A percentile compares a stretch with the other conserved stretches of the same genome.
These are phyloP conservation scores for Nymphicus hollandicus DNA, from an alignment of 2,113 vertebrate species.

Conservation along the genomic window DNA sequence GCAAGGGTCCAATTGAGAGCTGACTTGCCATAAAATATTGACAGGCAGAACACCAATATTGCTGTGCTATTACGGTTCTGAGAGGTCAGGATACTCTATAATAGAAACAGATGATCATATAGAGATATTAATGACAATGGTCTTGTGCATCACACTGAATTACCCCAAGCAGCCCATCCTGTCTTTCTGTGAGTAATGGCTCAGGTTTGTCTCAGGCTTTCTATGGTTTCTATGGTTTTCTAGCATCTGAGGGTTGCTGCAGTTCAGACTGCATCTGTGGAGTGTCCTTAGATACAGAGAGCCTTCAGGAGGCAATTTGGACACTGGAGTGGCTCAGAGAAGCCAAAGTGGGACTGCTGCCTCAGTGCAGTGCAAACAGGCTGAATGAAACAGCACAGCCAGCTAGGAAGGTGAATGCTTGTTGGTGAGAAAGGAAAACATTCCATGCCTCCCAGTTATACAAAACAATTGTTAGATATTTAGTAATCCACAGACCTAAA, in stretches of 20 bases:
- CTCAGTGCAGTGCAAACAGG: background rate
- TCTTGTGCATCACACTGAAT: background rate
- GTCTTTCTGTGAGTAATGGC: background rate
- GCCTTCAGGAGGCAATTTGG: background rate
- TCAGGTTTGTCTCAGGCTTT: background rate
- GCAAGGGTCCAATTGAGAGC: background rate
- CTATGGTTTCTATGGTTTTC: background rate
- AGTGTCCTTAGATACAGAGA: background rate
- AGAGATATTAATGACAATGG: background rate
- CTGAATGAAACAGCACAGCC: background rate
- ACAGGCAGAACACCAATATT: background rate
- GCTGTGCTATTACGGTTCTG: background rate
- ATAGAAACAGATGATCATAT: background rate
- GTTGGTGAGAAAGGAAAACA: background rate
- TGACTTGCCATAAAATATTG: background rate
- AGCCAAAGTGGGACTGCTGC: background rate
- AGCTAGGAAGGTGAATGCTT: background rate
- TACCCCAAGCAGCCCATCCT: background rate
- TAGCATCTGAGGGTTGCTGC: background rate
- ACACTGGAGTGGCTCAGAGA: background rate
- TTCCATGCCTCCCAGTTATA: background rate
- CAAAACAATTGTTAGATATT: background rate
- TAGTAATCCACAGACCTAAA: background rate
- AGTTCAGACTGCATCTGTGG: background rate
- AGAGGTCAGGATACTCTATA: background rate